phyloP scores from a whole-genome alignment of 1,140 invertebrate species.

The Drosophila arizonae region DNA sequence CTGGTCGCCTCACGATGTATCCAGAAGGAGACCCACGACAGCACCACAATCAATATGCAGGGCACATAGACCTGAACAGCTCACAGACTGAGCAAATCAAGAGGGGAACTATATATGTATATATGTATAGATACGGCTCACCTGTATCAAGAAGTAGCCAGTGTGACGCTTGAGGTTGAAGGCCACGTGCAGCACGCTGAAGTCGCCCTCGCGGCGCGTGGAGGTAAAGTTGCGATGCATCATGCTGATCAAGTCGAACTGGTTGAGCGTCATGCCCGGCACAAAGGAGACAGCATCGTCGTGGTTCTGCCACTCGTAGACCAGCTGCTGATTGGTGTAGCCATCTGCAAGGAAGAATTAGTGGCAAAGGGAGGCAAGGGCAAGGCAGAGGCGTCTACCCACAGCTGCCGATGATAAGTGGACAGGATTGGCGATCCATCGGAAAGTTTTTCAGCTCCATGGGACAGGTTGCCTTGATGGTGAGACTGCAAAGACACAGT shows the following conservation, averaged over 20 bases:
- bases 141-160: constrained; percentile 96
- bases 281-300: constrained; percentile 92
- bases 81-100: neutral
- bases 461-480: constrained; percentile 98
- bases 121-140: constrained; percentile 53
- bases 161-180: constrained; percentile 95
- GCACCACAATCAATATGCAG: constrained; percentile 95
- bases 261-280: constrained; percentile 93
- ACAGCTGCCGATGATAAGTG: constrained; percentile 97
- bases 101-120: neutral
- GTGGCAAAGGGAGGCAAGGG: neutral
- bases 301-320: constrained; percentile 94
- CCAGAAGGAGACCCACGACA: constrained; percentile 99
- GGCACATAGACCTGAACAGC: constrained; percentile 91
- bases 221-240: constrained; percentile 92
- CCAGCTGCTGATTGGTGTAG: constrained; percentile 93
- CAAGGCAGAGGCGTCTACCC: constrained; percentile 84
- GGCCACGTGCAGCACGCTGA: constrained; percentile 94
- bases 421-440: constrained; percentile 97
- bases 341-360: constrained; percentile 87
- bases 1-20: constrained; percentile 96
- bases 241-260: constrained; percentile 95
- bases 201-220: constrained; percentile 90
- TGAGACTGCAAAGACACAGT: constrained; percentile 87
- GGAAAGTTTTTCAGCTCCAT: constrained; percentile 98